A percentile compares a stretch with the other conserved stretches of the same genome.
Evolutionary conservation across 2,888 invertebrate species (phyloP).

Genomic region (Orthosia cruda): DNA sequence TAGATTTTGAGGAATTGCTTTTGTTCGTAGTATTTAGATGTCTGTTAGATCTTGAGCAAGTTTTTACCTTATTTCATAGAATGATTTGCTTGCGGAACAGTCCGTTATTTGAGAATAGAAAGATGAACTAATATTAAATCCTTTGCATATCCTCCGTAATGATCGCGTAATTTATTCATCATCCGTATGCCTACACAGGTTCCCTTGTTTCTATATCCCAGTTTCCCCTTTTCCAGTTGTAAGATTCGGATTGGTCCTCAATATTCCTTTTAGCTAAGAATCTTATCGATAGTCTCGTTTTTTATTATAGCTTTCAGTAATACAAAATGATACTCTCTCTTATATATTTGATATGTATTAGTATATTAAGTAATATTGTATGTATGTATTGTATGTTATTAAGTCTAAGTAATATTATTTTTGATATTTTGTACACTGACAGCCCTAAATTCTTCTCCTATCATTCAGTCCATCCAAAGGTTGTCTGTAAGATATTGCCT

Average conservation of each 20-base stretch:
- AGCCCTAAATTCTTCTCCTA: too few species aligned
- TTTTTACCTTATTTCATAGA: not conserved
- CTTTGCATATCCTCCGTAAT: not conserved
- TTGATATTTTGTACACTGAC: too few species aligned
- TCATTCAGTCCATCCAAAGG: too few species aligned
- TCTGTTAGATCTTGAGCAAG: not conserved
- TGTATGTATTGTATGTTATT: too few species aligned
- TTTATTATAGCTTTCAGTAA: too few species aligned
- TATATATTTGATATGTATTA: too few species aligned
- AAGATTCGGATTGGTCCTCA: not conserved
- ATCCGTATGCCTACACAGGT: not conserved
- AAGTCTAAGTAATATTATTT: too few species aligned
- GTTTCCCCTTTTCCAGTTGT: not conserved
- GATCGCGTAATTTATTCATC: not conserved
- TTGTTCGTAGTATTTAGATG: slow-evolving; percentile 41
- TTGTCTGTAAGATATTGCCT: too few species aligned
- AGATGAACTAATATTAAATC: not conserved
- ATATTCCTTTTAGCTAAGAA: not conserved
- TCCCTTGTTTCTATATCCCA: not conserved
- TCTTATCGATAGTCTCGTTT: not conserved
- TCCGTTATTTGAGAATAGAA: not conserved
- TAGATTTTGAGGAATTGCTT: slow-evolving; percentile 34
- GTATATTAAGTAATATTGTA: too few species aligned
- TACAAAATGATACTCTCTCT: too few species aligned
- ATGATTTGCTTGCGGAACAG: not conserved